Conservation (phyloP, 2,888 invertebrate species). For the Cephus sareptanus region DNA sequence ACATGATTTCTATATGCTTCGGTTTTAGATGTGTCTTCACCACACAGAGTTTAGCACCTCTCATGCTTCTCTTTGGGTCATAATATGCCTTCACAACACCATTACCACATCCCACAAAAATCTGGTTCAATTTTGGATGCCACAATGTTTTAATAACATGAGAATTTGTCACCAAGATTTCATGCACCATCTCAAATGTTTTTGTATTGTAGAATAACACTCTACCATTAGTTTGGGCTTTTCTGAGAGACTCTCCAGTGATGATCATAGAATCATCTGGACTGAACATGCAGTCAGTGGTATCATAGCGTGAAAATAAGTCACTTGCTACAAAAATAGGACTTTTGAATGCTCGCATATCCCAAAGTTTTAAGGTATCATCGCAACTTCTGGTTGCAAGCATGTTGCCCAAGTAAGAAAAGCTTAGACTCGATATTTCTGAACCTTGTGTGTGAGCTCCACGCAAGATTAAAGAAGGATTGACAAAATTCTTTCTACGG, state of each 20-base stretch:
- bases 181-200: constrained; percentile 79
- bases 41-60: constrained; percentile 87
- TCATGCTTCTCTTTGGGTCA: constrained; percentile 85
- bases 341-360: constrained; percentile 83
- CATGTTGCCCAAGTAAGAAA: constrained; percentile 86
- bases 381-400: constrained; percentile 89
- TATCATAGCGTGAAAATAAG: constrained; percentile 87
- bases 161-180: constrained; percentile 79
- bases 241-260: constrained; percentile 86
- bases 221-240: constrained; percentile 73
- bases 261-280: constrained; percentile 91
- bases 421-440: constrained; percentile 86
- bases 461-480: constrained; percentile 81
- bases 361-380: constrained; percentile 96
- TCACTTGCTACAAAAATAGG: constrained; percentile 77
- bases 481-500: constrained; percentile 89
- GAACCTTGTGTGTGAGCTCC: constrained; percentile 83
- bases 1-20: constrained; percentile 86
- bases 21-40: constrained; percentile 83
- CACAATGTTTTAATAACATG: constrained; percentile 91
- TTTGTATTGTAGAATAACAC: constrained; percentile 80
- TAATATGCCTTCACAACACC: constrained; percentile 92
- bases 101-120: constrained; percentile 92
- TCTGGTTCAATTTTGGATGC: constrained; percentile 98
- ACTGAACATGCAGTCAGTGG: constrained; percentile 86